These are phyloP conservation scores for Polymixis lichenea DNA, from an alignment of 2,888 invertebrate genomes.

Conservation along the genomic window DNA sequence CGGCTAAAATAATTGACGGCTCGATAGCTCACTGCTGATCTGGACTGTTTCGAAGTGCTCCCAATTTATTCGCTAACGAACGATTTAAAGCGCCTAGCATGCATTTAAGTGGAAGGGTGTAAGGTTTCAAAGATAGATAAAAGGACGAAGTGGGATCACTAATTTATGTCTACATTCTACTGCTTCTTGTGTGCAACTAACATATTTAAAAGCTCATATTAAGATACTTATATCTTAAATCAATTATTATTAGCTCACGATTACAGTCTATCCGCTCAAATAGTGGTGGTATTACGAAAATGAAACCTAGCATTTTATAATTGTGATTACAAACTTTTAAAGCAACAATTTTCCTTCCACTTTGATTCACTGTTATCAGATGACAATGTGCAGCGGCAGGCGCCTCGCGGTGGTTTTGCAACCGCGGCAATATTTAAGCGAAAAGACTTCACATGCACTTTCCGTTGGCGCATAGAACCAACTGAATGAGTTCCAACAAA, in stretches of 20 bases:
- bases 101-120: conserved; percentile 16
- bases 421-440: not conserved
- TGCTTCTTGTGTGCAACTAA: not conserved
- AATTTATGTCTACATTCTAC: not conserved
- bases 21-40: conserved; percentile 42
- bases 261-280: not conserved
- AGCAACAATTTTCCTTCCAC: not conserved
- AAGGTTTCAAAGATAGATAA: conserved; percentile 21
- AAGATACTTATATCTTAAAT: too few relatives aligned
- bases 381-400: not conserved
- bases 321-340: not conserved
- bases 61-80: conserved; percentile 56
- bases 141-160: conserved; percentile 13
- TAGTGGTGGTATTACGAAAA: not conserved
- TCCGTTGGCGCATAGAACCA: not conserved
- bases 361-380: not conserved
- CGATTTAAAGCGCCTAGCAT: conserved; percentile 38
- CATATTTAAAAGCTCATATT: not conserved
- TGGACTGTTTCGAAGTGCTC: conserved; percentile 41
- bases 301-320: not conserved
- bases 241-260: not conserved
- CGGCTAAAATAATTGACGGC: conserved; percentile 60
- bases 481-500: not conserved
- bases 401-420: not conserved
- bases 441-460: not conserved